Evolutionary conservation across 2,797 vertebrate species (phyloP).

Genomic region (Etheostoma nigrum): DNA sequence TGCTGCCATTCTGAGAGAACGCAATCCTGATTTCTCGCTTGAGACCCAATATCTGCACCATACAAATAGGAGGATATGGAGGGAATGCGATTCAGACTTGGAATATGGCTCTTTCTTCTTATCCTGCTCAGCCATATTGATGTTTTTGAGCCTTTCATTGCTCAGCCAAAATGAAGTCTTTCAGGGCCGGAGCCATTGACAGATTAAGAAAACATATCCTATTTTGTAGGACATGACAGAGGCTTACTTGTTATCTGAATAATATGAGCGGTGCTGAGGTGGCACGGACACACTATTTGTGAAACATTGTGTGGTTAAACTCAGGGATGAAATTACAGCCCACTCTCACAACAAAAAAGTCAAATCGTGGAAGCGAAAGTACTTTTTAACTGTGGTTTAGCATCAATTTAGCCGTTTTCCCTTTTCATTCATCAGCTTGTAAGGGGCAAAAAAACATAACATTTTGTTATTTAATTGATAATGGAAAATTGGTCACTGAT

Average conservation of each 20-base stretch:
- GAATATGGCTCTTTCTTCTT: constrained; percentile 83
- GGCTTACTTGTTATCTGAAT: constrained; percentile 80
- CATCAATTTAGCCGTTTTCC: constrained; percentile 19
- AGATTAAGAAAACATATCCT: constrained; percentile 83
- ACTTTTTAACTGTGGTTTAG: constrained; percentile 32
- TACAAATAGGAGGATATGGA: constrained; percentile 81
- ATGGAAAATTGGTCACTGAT: constrained; percentile 28
- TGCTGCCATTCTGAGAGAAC: constrained; percentile 66
- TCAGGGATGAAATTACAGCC: constrained; percentile 64
- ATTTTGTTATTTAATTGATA: constrained; percentile 45
- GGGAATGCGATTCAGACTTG: constrained; percentile 69
- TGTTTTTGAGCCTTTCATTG: constrained; percentile 82
- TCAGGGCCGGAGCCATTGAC: constrained; percentile 75
- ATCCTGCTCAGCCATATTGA: constrained; percentile 84
- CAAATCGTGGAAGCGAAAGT: constrained; percentile 35
- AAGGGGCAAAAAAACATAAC: constrained; percentile 8
- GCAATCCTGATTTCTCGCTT: constrained; percentile 79
- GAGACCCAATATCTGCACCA: constrained; percentile 83
- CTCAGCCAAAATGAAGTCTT: constrained; percentile 84
- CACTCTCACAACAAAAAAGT: constrained; percentile 46
- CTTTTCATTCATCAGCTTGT: constrained; percentile 26
- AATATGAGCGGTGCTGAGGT: constrained; percentile 77
- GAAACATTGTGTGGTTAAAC: constrained; percentile 71
- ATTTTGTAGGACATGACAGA: constrained; percentile 76
- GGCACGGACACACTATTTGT: constrained; percentile 67